Conservation (phyloP, 2,888 invertebrate species). For the Galeruca laticollis region DNA sequence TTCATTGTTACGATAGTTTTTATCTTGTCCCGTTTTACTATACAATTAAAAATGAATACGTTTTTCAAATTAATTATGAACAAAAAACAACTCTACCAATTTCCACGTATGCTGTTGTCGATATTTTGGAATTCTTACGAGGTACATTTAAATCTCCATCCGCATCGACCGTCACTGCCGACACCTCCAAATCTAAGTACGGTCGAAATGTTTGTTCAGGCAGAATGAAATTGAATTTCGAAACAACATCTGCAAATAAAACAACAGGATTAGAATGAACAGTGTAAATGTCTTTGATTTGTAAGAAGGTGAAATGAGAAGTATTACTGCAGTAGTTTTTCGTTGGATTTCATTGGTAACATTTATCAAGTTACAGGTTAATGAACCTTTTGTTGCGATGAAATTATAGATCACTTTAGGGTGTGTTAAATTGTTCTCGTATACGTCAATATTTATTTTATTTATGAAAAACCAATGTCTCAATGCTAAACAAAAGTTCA, state of each 20-base stretch:
- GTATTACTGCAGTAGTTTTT: not conserved
- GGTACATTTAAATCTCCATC: slow-evolving; percentile 80
- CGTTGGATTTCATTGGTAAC: no score
- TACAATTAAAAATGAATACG: not conserved
- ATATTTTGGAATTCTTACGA: slow-evolving; percentile 58
- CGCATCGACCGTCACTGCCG: slow-evolving; percentile 67
- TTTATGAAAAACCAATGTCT: no score
- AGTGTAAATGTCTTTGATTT: not conserved
- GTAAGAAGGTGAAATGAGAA: not conserved
- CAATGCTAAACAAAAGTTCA: no score
- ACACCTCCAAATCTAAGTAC: slow-evolving; percentile 55
- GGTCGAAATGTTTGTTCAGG: slow-evolving; percentile 59
- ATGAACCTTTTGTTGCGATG: no score
- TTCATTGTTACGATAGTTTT: no score
- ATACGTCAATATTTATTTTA: no score
- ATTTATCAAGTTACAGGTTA: no score
- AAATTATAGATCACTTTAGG: no score
- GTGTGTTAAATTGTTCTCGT: no score
- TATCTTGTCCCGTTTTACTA: no score
- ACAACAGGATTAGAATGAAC: slow-evolving; percentile 11
- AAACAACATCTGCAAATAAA: slow-evolving; percentile 74
- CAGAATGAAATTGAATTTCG: slow-evolving; percentile 77
- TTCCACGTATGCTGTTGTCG: slow-evolving; percentile 68
- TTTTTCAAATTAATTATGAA: not conserved
- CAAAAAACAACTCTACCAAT: slow-evolving; percentile 70